A percentile compares a stretch with the other conserved stretches of the same genome.
These are phyloP conservation scores for Centropyge bicolor DNA, from an alignment of 2,797 vertebrate genomes.

Conservation along the genomic window DNA sequence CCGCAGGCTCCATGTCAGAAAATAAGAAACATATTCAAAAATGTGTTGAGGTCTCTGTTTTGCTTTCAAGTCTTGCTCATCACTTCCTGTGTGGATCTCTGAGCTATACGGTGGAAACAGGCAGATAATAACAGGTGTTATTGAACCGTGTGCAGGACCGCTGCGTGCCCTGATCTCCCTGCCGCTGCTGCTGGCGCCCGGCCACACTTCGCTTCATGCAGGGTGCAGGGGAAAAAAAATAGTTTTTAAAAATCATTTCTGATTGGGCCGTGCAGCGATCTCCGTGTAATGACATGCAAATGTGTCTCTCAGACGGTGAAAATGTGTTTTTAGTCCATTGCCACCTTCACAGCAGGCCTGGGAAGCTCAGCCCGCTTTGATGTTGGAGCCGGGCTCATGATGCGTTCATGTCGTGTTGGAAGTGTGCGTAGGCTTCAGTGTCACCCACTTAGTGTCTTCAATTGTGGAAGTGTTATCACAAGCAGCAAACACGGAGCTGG, in stretches of 20 bases:
- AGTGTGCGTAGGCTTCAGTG: slow-evolving; percentile 19
- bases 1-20: not conserved
- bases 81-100: not conserved
- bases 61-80: not conserved
- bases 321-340: slow-evolving; percentile 60
- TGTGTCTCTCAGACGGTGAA: slow-evolving; percentile 48
- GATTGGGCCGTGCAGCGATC: slow-evolving; percentile 44
- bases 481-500: not conserved
- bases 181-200: not conserved
- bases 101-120: not conserved
- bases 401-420: slow-evolving; percentile 43
- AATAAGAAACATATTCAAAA: not conserved
- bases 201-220: not conserved
- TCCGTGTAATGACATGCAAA: slow-evolving; percentile 69
- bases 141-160: not conserved
- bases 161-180: not conserved
- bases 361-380: slow-evolving; percentile 61
- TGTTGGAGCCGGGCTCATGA: slow-evolving; percentile 45
- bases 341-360: slow-evolving; percentile 62
- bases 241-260: slow-evolving; percentile 27
- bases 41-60: not conserved
- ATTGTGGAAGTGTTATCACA: slow-evolving; percentile 19
- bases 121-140: slow-evolving; percentile 4
- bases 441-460: slow-evolving; percentile 37
- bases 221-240: not conserved